These are phyloP conservation scores for Meteorus cinctellus DNA, from an alignment of 2,888 invertebrate species.

Conservation along the genomic window DNA sequence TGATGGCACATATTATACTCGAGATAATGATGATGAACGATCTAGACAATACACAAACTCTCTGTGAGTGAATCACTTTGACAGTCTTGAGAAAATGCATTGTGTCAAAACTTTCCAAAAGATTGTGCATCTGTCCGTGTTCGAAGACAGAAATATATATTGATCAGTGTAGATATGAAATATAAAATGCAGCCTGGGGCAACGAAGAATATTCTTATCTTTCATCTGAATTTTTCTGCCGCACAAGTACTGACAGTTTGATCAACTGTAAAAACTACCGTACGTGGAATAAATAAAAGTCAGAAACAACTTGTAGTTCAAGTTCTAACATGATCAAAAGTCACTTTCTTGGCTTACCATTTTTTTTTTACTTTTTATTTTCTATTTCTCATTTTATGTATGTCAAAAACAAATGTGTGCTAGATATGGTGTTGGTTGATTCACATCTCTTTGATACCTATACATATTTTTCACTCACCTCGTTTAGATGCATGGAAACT, in stretches of 20 bases:
- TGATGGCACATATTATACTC: background rate
- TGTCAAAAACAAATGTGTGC: background rate
- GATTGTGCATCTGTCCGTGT: background rate
- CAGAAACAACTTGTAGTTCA: slow-evolving; percentile 3
- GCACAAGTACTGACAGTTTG: slow-evolving; percentile 1
- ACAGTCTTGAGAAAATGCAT: background rate
- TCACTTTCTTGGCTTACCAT: background rate
- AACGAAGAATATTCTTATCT: background rate
- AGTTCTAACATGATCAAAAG: slow-evolving; percentile 6
- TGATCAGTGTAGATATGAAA: background rate
- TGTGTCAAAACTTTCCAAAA: background rate
- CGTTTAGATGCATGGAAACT: slow-evolving; percentile 95
- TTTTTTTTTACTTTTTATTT: background rate
- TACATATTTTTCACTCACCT: slow-evolving; percentile 78
- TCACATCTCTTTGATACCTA: background rate
- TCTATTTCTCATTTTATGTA: background rate
- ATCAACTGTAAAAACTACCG: slow-evolving; percentile 3
- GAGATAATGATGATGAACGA: background rate
- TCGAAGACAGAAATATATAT: background rate
- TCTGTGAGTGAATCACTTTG: background rate
- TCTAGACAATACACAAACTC: background rate
- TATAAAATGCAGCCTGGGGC: background rate
- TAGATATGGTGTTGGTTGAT: background rate
- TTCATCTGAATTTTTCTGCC: background rate
- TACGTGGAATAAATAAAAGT: background rate